These are phyloP conservation scores for Urechis unicinctus DNA, from an alignment of 2,888 invertebrate genomes.

Conservation along the genomic window DNA sequence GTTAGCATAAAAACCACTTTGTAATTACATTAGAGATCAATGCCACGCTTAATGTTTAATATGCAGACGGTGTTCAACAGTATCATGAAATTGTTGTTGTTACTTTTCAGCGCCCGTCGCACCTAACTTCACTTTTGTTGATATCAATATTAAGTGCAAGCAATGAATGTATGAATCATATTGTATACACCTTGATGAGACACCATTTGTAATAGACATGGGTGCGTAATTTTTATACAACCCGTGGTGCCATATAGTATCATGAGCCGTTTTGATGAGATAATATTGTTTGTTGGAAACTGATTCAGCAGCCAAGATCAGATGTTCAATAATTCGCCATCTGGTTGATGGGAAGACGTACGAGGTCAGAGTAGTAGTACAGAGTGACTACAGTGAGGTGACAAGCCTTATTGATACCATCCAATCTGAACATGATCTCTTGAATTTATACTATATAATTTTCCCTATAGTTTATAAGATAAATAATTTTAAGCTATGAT, in stretches of 20 bases:
- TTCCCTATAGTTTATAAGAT: no score
- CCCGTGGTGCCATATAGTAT: no score
- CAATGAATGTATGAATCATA: slow-evolving; percentile 7
- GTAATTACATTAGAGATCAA: no score
- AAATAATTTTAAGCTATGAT: no score
- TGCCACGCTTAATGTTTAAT: no score
- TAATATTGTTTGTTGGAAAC: slow-evolving; percentile 5
- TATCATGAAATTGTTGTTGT: neutral
- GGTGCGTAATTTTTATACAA: neutral
- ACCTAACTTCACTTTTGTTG: slow-evolving; percentile 36
- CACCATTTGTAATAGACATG: neutral
- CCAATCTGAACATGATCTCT: no score
- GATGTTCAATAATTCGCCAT: slow-evolving; percentile 9
- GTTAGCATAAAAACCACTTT: no score
- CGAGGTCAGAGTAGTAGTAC: slow-evolving; percentile 10
- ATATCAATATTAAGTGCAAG: slow-evolving; percentile 37
- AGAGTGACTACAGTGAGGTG: slow-evolving; percentile 10
- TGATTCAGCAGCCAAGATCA: slow-evolving; percentile 5
- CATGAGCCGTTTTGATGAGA: no score
- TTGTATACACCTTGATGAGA: no score
- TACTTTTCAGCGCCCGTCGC: slow-evolving; percentile 32
- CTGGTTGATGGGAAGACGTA: slow-evolving; percentile 9
- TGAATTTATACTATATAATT: no score
- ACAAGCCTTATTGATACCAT: slow-evolving; percentile 12
- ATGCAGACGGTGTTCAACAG: neutral